Evolutionary conservation across 1,140 invertebrate genomes (phyloP).

Genomic region (Campoletis sonorensis): DNA sequence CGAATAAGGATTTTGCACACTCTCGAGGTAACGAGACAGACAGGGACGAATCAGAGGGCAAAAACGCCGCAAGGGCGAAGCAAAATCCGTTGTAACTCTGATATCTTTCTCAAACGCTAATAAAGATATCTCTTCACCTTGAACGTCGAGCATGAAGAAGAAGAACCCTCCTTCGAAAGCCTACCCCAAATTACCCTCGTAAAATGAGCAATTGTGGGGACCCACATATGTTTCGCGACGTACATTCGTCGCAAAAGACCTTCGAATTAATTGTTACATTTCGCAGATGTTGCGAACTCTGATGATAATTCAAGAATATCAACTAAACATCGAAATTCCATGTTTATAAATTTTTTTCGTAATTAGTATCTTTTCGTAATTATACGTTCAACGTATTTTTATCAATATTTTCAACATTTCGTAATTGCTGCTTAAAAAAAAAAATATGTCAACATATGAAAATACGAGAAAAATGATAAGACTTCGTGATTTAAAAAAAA

Average conservation of each 20-base stretch:
- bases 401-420: neutral
- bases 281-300: neutral
- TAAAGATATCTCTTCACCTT: constrained; percentile 7
- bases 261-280: neutral
- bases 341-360: neutral
- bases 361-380: neutral
- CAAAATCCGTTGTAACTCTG: constrained; percentile 16
- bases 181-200: neutral
- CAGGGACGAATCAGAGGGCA: no score
- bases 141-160: neutral
- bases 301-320: neutral
- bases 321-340: neutral
- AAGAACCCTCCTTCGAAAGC: neutral
- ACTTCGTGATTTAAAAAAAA: no score
- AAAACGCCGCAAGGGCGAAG: no score
- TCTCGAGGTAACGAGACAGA: neutral
- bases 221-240: neutral
- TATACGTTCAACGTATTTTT: neutral
- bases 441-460: no score
- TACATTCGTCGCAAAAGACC: neutral
- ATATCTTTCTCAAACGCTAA: constrained; percentile 39
- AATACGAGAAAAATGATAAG: no score
- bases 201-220: neutral
- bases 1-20: neutral
- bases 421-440: neutral